Percentiles rank a stretch among this genome's conserved stretches.
Evolutionary conservation across 1,140 invertebrate genomes (phyloP).

Genomic region (Drosophila miranda): DNA sequence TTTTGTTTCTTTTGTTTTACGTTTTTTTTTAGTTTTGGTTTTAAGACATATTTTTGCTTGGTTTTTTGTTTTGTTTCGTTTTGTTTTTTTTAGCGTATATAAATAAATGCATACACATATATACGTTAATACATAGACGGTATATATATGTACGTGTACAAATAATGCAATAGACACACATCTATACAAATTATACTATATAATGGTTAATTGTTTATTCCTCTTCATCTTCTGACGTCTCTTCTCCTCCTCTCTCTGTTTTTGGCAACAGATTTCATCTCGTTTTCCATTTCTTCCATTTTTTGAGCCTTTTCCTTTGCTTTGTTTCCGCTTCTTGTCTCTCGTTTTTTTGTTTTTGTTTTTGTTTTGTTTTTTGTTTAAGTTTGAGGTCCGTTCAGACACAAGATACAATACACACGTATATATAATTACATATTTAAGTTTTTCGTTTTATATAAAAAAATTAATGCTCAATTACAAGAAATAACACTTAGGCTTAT

Average conservation of each 20-base stretch:
- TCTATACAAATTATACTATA: constrained; percentile 81
- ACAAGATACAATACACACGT: constrained; percentile 56
- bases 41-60: constrained; percentile 55
- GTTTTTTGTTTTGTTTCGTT: constrained; percentile 10
- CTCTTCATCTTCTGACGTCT: constrained; percentile 39
- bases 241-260: constrained; percentile 16
- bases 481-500: constrained; percentile 78
- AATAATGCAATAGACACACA: constrained; percentile 81
- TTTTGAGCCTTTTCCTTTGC: too few species aligned
- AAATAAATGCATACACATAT: constrained; percentile 72
- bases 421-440: constrained; percentile 14
- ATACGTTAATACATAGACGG: constrained; percentile 57
- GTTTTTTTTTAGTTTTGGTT: constrained; percentile 48
- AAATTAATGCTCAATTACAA: constrained; percentile 80
- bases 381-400: constrained; percentile 80
- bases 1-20: constrained; percentile 43
- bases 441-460: constrained; percentile 53
- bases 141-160: constrained; percentile 67
- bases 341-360: constrained; percentile 8
- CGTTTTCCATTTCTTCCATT: constrained; percentile 23
- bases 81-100: constrained; percentile 67
- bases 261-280: constrained; percentile 44
- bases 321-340: too few species aligned
- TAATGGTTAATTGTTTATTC: constrained; percentile 64
- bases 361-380: constrained; percentile 36